Evolutionary conservation across 2,888 invertebrate genomes (phyloP).

Genomic region (Hydrotaea diabolus): DNA sequence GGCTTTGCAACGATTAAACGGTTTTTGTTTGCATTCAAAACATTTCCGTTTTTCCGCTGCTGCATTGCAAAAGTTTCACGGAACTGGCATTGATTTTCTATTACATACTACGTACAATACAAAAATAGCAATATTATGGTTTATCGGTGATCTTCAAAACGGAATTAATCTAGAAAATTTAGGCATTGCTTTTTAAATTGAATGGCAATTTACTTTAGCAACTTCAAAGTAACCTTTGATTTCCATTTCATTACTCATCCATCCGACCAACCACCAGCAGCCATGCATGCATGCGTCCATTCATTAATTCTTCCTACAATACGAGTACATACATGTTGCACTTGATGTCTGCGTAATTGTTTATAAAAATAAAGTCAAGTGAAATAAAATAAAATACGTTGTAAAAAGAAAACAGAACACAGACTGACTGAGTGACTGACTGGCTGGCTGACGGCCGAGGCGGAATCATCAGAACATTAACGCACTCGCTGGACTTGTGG

Average conservation of each 20-base stretch:
- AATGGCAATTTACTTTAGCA: background rate
- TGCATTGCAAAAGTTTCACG: background rate
- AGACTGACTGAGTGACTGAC: background rate
- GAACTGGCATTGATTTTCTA: slow-evolving; percentile 4
- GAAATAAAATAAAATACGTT: background rate
- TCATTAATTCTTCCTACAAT: background rate
- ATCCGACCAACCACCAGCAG: no score
- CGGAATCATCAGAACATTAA: slow-evolving; percentile 7
- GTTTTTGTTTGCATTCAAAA: background rate
- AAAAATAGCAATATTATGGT: background rate
- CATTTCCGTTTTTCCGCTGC: slow-evolving; percentile 29
- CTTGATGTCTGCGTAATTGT: slow-evolving; percentile 34
- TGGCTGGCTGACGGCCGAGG: background rate
- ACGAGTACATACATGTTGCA: background rate
- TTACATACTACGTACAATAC: background rate
- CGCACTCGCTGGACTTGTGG: slow-evolving; percentile 44
- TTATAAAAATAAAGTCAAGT: slow-evolving; percentile 19
- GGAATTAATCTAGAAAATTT: background rate
- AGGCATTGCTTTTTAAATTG: background rate
- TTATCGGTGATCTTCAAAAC: background rate
- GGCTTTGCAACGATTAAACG: background rate
- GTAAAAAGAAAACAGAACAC: background rate
- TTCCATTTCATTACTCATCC: background rate
- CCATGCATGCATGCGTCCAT: background rate
- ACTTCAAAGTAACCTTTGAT: background rate